Percentiles rank a stretch among this genome's conserved stretches.
Conservation (phyloP, 2,797 vertebrate species). For the Pangasius sanitwongsei region DNA sequence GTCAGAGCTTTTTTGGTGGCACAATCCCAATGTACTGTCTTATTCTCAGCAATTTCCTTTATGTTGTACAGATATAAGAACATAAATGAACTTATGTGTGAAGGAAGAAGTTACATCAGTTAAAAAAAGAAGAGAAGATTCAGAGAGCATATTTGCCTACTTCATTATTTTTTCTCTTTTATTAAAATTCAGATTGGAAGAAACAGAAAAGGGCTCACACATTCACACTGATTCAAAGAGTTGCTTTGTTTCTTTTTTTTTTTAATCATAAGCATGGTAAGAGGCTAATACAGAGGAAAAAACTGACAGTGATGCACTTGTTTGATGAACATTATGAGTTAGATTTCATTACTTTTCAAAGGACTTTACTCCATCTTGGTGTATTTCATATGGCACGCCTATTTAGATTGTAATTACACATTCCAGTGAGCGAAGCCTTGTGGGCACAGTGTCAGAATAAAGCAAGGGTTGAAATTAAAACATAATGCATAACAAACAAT, state of each 20-base stretch:
- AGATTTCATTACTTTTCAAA: slow-evolving; percentile 38
- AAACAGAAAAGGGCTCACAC: background rate
- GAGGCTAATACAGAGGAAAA: slow-evolving; percentile 7
- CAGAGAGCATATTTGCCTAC: background rate
- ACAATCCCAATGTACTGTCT: background rate
- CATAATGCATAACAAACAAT: slow-evolving; percentile 35
- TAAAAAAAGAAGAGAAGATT: background rate
- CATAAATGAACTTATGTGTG: background rate
- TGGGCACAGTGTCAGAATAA: slow-evolving; percentile 46
- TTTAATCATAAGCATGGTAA: background rate
- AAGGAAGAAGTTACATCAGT: background rate
- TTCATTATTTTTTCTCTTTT: background rate
- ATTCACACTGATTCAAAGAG: background rate
- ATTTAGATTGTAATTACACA: slow-evolving; percentile 42
- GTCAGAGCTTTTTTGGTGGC: too few relatives aligned
- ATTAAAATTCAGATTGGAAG: background rate
- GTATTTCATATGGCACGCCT: background rate
- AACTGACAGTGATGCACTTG: slow-evolving; percentile 4
- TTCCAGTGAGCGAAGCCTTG: slow-evolving; percentile 35
- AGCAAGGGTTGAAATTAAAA: slow-evolving; percentile 42
- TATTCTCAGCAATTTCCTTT: background rate
- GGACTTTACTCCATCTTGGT: slow-evolving; percentile 19
- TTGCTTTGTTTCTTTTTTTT: background rate
- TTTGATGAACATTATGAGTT: slow-evolving; percentile 25
- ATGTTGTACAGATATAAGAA: background rate